Base-by-base conservation (phyloP, 2,113 vertebrate species). In the Heterotilapia buettikoferi region DNA sequence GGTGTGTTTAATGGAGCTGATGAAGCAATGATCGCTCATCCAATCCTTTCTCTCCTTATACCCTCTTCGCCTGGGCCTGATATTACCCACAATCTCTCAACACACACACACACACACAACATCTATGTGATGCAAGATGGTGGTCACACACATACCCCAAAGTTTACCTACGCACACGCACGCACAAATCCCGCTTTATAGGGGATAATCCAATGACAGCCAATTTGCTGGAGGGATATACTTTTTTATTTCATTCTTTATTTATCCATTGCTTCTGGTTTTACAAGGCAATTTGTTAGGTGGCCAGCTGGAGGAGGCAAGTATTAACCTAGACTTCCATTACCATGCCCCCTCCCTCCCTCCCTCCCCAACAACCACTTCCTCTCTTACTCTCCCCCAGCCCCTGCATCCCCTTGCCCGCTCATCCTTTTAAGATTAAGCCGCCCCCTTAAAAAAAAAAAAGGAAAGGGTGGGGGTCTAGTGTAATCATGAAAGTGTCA, bases 201-300 rank as follows among this genome's bases (percentile, higher is more conserved):
- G 92, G 82, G 94, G 94, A 95, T 96, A 95, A 96, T 94, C 94
- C 96, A 94, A 95, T 95, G 95, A 96, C 94, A 95, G 92, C 92
- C 95, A 95, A 96, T 96, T 96, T 96, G 93, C 95, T 92, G 86
- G 91, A 93, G 91, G 94, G 92, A 95, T 92, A 90, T 91, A 86
- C 82, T 94, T 95, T 92, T 93, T 89, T 89, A 92, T 91, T 94
- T 91, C 88, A 92, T 93, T 92, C 91, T 95, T 93, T 95, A 94
- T 95, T 96, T 94, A 95, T 94, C 95, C 81, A 87, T 94, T 50
- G 50, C 86, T 89, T 92, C 63, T 90, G 89, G 91, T 94, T 95
- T 95, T 94, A 96, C 91, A 89, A 92, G 94, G 92, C 94, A 95
- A 90, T 96, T 94, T 95, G 92, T 95, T 93, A 88, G 90, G 84